Evolutionary conservation across 2,113 vertebrate species (phyloP).

Genomic region (Benitochromis conjunctus): DNA sequence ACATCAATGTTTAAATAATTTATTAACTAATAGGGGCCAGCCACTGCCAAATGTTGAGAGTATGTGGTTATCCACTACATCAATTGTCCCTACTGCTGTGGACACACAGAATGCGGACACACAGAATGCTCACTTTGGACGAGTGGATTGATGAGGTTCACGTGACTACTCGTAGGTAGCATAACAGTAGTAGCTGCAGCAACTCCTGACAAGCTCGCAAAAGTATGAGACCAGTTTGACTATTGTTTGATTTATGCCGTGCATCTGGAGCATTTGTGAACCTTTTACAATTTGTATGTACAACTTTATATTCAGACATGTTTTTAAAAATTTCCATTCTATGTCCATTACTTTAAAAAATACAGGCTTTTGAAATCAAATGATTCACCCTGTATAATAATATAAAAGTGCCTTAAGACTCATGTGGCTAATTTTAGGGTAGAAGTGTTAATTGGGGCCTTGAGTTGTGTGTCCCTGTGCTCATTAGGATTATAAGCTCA

Average conservation of each 20-base stretch:
- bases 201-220: not conserved
- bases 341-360: not conserved
- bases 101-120: not conserved
- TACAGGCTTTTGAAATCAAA: not conserved
- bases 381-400: not conserved
- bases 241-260: not conserved
- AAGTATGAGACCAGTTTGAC: not conserved
- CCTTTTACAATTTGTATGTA: not conserved
- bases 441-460: not conserved
- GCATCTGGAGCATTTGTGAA: not conserved
- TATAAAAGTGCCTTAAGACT: not conserved
- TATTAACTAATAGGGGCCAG: not conserved
- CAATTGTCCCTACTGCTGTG: accelerated
- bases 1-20: not conserved
- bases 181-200: not conserved
- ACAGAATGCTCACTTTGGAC: not conserved
- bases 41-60: not conserved
- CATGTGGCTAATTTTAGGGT: not conserved
- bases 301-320: not conserved
- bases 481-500: not conserved
- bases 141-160: not conserved
- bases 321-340: not conserved
- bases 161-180: not conserved
- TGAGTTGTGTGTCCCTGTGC: not conserved
- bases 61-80: not conserved